These are phyloP conservation scores for Rhodinocichla rosea DNA, from an alignment of 2,113 vertebrate genomes.

Conservation along the genomic window DNA sequence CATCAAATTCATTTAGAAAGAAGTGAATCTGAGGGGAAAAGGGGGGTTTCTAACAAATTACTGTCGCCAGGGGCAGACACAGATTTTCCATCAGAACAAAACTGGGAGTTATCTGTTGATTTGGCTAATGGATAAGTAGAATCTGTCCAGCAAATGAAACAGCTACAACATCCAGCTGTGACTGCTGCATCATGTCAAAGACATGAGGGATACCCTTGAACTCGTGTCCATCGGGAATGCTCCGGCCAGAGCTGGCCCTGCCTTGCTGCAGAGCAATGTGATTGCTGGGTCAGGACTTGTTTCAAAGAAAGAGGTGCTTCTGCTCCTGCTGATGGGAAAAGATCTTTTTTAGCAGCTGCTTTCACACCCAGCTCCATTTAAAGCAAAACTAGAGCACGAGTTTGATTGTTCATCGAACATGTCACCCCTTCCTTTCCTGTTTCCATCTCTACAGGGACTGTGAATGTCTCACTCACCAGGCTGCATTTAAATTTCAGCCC, in stretches of 20 bases:
- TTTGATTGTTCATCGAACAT: neutral
- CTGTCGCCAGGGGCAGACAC: neutral
- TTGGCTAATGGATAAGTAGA: neutral
- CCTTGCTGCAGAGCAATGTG: neutral
- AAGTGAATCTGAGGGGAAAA: neutral
- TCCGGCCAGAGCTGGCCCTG: neutral
- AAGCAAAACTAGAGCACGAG: constrained; percentile 35
- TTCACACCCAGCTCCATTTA: constrained; percentile 47
- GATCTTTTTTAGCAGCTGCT: constrained; percentile 36
- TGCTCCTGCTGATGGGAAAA: neutral
- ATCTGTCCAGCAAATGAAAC: neutral
- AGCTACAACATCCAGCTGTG: neutral
- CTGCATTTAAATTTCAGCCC: neutral
- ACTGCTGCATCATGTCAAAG: neutral
- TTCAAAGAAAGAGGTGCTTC: neutral
- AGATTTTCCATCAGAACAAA: neutral
- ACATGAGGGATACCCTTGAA: neutral
- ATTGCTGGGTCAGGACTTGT: neutral
- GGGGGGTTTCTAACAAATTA: neutral
- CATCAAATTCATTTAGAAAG: neutral
- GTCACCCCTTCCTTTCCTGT: neutral
- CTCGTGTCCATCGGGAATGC: accelerated
- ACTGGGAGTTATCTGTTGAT: neutral
- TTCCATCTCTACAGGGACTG: neutral
- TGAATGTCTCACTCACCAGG: neutral